Evolutionary conservation across 2,888 invertebrate genomes (phyloP).

Genomic region (Caenorhabditis uteleia): DNA sequence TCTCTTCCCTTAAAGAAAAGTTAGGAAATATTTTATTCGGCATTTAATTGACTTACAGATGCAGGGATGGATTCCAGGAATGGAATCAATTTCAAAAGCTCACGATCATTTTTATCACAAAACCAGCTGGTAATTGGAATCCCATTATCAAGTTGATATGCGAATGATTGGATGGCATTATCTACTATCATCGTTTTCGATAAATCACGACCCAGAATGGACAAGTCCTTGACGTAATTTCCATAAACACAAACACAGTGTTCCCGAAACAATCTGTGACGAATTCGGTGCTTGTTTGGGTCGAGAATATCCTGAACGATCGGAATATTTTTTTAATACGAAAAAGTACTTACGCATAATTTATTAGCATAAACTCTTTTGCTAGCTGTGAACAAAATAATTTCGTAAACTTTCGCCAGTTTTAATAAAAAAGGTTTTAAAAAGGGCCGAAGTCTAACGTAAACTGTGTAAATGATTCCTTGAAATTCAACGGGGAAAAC

Average conservation of each 20-base stretch:
- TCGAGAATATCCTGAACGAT: slow-evolving; percentile 85
- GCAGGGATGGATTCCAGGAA: slow-evolving; percentile 78
- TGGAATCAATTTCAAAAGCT: slow-evolving; percentile 87
- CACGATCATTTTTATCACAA: slow-evolving; percentile 85
- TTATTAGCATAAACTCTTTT: slow-evolving; percentile 94
- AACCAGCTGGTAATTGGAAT: slow-evolving; percentile 98
- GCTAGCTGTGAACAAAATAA: slow-evolving; percentile 92
- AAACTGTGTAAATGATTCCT: slow-evolving; percentile 75
- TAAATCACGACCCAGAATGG: slow-evolving; percentile 88
- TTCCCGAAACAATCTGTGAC: slow-evolving; percentile 87
- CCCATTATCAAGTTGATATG: slow-evolving; percentile 90
- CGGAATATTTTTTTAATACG: slow-evolving; percentile 1
- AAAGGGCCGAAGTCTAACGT: slow-evolving; percentile 87
- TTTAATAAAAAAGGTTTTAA: slow-evolving; percentile 89
- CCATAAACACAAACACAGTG: slow-evolving; percentile 94
- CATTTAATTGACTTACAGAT: slow-evolving; percentile 14
- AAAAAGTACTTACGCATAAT: slow-evolving; percentile 74
- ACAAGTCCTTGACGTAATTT: slow-evolving; percentile 93
- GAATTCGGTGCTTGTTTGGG: slow-evolving; percentile 85
- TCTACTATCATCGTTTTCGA: slow-evolving; percentile 86
- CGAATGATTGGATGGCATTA: slow-evolving; percentile 88
- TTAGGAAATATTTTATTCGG: neutral
- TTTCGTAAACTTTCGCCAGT: slow-evolving; percentile 86
- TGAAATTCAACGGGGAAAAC: slow-evolving; percentile 90
- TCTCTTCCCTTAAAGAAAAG: slow-evolving; percentile 78